phyloP scores from a whole-genome alignment of 2,888 invertebrate genomes.

The Meiosimyza decipiens region DNA sequence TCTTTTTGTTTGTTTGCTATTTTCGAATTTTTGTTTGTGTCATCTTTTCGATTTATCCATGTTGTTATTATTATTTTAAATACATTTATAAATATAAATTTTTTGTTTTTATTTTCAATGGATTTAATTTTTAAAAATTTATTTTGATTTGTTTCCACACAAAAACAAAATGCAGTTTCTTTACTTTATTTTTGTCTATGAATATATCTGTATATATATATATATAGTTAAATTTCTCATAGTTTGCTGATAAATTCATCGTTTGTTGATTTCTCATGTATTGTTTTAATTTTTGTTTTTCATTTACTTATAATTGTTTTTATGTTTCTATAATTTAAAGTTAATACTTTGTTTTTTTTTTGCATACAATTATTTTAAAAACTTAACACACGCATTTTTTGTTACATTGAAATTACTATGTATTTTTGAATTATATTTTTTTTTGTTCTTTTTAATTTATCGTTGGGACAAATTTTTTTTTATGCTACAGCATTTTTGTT shows the following conservation, averaged over 20 bases:
- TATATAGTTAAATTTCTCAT: slow-evolving; percentile 5
- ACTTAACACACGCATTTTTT: slow-evolving; percentile 48
- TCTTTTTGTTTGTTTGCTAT: not conserved
- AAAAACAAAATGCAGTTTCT: slow-evolving; percentile 13
- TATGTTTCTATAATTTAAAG: slow-evolving; percentile 34
- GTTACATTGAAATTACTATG: slow-evolving; percentile 49
- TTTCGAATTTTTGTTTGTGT: not conserved
- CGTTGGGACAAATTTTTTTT: slow-evolving; percentile 63
- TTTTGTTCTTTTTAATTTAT: slow-evolving; percentile 55
- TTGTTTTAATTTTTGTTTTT: slow-evolving; percentile 8
- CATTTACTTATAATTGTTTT: slow-evolving; percentile 2
- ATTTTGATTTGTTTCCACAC: slow-evolving; percentile 26
- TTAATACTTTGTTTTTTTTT: slow-evolving; percentile 39
- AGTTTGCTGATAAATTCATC: slow-evolving; percentile 22
- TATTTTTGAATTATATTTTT: slow-evolving; percentile 40
- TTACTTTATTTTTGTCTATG: not conserved
- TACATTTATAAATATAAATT: slow-evolving; percentile 32
- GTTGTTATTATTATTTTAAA: slow-evolving; percentile 21
- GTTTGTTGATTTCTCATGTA: slow-evolving; percentile 13
- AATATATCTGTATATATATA: slow-evolving; percentile 1
- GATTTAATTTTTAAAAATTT: slow-evolving; percentile 20
- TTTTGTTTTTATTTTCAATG: slow-evolving; percentile 2
- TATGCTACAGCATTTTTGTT: slow-evolving; percentile 27
- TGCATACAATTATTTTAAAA: slow-evolving; percentile 22
- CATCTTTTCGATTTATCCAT: slow-evolving; percentile 9